Base-by-base conservation (phyloP, 2,113 vertebrate species). In the Oceanodroma tethys region DNA sequence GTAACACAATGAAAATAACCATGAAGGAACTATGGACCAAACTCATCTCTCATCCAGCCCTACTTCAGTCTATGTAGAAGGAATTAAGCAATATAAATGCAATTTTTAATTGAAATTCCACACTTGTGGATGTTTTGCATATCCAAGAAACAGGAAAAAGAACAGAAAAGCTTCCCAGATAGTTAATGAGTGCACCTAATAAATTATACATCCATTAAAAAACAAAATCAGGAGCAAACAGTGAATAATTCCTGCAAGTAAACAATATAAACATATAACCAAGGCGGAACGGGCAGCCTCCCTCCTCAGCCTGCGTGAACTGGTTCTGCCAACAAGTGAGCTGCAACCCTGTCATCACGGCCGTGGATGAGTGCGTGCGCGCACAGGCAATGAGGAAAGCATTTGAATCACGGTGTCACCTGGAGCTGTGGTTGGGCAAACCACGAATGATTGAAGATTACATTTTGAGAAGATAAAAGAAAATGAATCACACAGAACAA, bases 401-500 rank as follows among this genome's bases (percentile, higher is more conserved):
- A 9, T 62, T 32, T 3, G 48, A 26, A 56, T 25, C 2, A 0
- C n/a, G 76, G 6, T 48, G 60, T 45, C 74, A 79, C 36, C 42
- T 16, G 59, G 14, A 82, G 53, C 43, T 26, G 21, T 0, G 23
- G 40, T 0, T 72, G 86, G 59, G 83, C 80, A 76, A 70, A 47
- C 56, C 34, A 47, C 6, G 2, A 3, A 7, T 6, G 62, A 22
- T 0, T 42, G 20, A n/a, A 45, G 43, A 22, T 22, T 22, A 6
- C 1, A 0, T 47, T 86, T 63, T 15, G 48, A 40, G 68, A 48
- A 66, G 34, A 72, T 36, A 43, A 86, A 70, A 66, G 55, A 68
- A 76, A 58, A 43, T 58, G 2, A 74, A 60, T 84, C 59, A 45
- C 16, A 9, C 7, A 7, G 11, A 59, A 38, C 16, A 71, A 40